A percentile compares a stretch with the other conserved stretches of the same genome.
Evolutionary conservation across 2,888 invertebrate genomes (phyloP).

Genomic region (Catocala fraxini): DNA sequence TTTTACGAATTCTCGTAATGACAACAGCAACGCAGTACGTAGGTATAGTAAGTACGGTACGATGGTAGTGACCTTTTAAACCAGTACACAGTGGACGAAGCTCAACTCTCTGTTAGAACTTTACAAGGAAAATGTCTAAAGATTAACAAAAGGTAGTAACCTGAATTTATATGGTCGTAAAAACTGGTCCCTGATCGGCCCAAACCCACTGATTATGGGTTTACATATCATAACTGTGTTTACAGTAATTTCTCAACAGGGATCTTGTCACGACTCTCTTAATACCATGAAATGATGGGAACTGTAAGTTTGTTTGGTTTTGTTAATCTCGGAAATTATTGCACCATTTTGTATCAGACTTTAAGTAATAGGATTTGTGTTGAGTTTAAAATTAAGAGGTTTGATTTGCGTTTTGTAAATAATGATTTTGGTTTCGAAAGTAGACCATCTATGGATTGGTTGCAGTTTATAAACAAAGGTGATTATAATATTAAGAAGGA

Average conservation of each 20-base stretch:
- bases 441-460: no score
- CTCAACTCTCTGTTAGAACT: background rate
- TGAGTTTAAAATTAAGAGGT: background rate
- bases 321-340: conserved; percentile 50
- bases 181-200: conserved; percentile 63
- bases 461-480: no score
- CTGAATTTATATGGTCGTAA: conserved; percentile 42
- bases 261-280: conserved; percentile 55
- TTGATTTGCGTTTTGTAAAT: background rate
- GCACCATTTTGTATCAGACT: conserved; percentile 38
- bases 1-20: no score
- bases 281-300: conserved; percentile 53
- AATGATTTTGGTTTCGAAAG: background rate
- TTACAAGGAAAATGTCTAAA: conserved; percentile 6
- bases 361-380: conserved; percentile 17
- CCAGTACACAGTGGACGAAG: no score
- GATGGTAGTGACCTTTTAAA: no score
- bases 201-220: conserved; percentile 52
- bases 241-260: conserved; percentile 52
- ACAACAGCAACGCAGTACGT: no score
- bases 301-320: conserved; percentile 40
- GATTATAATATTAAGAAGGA: no score
- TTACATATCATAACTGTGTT: conserved; percentile 49
- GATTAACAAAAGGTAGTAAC: conserved; percentile 16
- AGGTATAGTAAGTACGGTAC: no score